Conservation (phyloP, 2,888 invertebrate genomes). For the Spodoptera picta region DNA sequence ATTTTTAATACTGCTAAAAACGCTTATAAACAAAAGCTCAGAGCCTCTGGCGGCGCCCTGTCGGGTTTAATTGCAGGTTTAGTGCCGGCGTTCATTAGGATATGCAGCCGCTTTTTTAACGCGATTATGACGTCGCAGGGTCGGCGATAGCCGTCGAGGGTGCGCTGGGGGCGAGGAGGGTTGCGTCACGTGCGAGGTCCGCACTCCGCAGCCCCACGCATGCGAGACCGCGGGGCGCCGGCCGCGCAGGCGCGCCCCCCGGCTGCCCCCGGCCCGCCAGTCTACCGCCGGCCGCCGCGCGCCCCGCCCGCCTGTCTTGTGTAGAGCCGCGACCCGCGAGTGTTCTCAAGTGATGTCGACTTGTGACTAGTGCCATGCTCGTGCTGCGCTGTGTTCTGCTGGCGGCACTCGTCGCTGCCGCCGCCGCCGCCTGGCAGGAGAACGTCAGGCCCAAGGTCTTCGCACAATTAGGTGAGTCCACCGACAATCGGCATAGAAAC, state of each 20-base stretch:
- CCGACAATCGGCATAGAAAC: conserved; percentile 66
- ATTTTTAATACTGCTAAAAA: conserved; percentile 80
- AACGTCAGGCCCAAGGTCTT: conserved; percentile 97
- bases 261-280: conserved; percentile 83
- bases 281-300: conserved; percentile 87
- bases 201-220: conserved; percentile 88
- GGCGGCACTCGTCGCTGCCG: conserved; percentile 87
- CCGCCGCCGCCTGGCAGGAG: conserved; percentile 95
- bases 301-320: conserved; percentile 76
- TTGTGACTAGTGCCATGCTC: conserved; percentile 88
- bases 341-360: conserved; percentile 86
- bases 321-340: conserved; percentile 75
- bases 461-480: conserved; percentile 95
- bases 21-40: conserved; percentile 76
- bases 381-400: conserved; percentile 85
- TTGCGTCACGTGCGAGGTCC: conserved; percentile 88
- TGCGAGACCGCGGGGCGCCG: conserved; percentile 88
- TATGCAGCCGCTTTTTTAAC: conserved; percentile 87
- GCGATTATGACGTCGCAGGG: conserved; percentile 86
- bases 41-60: conserved; percentile 70
- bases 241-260: conserved; percentile 79
- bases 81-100: conserved; percentile 84
- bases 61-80: conserved; percentile 84
- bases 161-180: conserved; percentile 85
- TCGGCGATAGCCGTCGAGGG: conserved; percentile 74